A percentile compares a stretch with the other conserved stretches of the same genome.
Evolutionary conservation across 2,888 invertebrate genomes (phyloP).

Genomic region (Stenolophus ochropezus): DNA sequence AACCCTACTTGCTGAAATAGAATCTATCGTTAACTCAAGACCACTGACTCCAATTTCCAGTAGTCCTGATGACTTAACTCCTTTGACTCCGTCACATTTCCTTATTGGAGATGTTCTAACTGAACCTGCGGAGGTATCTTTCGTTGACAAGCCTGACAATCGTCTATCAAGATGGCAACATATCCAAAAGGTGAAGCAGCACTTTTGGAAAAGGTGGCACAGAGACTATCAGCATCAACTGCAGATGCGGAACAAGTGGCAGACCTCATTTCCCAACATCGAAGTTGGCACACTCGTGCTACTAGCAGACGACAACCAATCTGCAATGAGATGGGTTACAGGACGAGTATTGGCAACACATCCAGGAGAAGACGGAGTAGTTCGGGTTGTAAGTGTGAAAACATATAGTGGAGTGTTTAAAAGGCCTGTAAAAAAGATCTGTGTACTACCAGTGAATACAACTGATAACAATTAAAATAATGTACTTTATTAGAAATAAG

Average conservation of each 20-base stretch:
- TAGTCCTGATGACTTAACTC: not conserved
- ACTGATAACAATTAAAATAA: no score
- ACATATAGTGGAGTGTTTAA: not conserved
- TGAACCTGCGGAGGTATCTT: not conserved
- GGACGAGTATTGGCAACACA: not conserved
- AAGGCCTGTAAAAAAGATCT: not conserved
- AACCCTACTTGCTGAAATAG: not conserved
- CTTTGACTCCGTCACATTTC: not conserved
- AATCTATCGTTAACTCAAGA: not conserved
- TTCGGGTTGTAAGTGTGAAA: slow-evolving; percentile 12
- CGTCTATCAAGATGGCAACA: not conserved
- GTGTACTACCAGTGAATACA: not conserved
- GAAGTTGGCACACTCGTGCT: slow-evolving; percentile 14
- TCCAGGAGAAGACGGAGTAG: not conserved
- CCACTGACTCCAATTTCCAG: not conserved
- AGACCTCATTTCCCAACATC: not conserved
- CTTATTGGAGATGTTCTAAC: not conserved
- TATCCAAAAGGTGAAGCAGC: slow-evolving; percentile 17
- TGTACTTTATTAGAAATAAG: no score
- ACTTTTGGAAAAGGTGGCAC: slow-evolving; percentile 42
- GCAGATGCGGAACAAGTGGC: slow-evolving; percentile 61
- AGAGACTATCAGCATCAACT: slow-evolving; percentile 57
- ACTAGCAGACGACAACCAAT: not conserved
- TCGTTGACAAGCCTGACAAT: not conserved
- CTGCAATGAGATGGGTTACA: not conserved